Percentiles rank a stretch among this genome's conserved stretches.
Evolutionary conservation across 2,113 vertebrate species (phyloP).

Genomic region (Dicaeum eximium): DNA sequence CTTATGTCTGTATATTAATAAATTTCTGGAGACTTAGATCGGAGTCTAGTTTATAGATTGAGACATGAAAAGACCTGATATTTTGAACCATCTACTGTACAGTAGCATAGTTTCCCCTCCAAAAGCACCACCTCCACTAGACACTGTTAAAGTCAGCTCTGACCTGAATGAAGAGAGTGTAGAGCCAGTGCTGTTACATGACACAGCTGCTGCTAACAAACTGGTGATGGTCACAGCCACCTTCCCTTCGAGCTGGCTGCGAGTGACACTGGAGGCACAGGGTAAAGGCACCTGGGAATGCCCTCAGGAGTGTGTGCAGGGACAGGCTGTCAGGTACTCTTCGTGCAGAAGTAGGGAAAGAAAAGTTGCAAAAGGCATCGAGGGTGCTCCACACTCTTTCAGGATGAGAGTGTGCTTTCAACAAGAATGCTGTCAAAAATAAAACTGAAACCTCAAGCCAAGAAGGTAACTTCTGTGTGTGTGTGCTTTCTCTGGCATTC

Average conservation of each 20-base stretch:
- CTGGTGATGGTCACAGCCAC: background rate
- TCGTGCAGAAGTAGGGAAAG: rapidly evolving
- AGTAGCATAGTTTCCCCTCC: background rate
- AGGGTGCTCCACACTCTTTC: background rate
- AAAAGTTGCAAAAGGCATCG: background rate
- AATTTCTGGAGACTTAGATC: background rate
- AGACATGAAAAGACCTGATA: background rate
- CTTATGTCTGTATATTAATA: background rate
- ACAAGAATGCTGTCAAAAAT: background rate
- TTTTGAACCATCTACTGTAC: background rate
- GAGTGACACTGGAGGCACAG: background rate
- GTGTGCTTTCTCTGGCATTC: background rate
- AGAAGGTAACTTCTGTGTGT: background rate
- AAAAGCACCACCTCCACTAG: background rate
- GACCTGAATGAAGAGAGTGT: background rate
- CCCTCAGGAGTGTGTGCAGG: background rate
- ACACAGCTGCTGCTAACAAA: background rate
- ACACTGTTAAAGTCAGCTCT: background rate
- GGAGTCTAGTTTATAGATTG: background rate
- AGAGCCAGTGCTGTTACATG: background rate
- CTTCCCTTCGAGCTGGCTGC: background rate
- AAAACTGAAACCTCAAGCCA: background rate
- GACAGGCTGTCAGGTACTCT: background rate
- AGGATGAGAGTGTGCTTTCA: background rate
- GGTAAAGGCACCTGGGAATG: background rate